phyloP scores from a whole-genome alignment of 2,888 invertebrate species.

The Rhingia rostrata region DNA sequence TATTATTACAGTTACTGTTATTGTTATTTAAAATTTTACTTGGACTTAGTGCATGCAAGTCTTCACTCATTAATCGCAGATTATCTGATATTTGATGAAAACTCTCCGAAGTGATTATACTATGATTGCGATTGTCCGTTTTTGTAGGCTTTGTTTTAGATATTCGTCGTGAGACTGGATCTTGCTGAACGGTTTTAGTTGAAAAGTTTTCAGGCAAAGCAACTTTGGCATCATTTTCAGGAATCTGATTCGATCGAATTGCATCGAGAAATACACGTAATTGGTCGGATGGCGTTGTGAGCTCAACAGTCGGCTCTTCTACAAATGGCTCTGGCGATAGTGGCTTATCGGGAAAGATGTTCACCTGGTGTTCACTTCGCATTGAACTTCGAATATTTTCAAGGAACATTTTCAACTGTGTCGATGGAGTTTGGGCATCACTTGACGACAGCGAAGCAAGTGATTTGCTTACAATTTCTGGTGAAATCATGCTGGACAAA shows the following conservation, averaged over 20 bases:
- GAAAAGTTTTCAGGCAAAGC: slow-evolving; percentile 28
- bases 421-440: slow-evolving; percentile 82
- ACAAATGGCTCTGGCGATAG: slow-evolving; percentile 75
- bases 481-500: slow-evolving; percentile 80
- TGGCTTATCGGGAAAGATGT: slow-evolving; percentile 80
- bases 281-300: slow-evolving; percentile 82
- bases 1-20: slow-evolving; percentile 75
- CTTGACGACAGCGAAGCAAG: slow-evolving; percentile 79
- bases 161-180: slow-evolving; percentile 8
- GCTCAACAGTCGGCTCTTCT: slow-evolving; percentile 74
- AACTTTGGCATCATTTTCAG: slow-evolving; percentile 79
- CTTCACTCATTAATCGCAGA: slow-evolving; percentile 82
- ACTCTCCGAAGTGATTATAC: slow-evolving; percentile 81
- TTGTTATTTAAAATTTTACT: slow-evolving; percentile 77
- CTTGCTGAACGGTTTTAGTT: slow-evolving; percentile 17
- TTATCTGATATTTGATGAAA: slow-evolving; percentile 83
- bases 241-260: slow-evolving; percentile 82
- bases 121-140: slow-evolving; percentile 79
- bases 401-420: slow-evolving; percentile 81
- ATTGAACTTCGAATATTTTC: slow-evolving; percentile 82
- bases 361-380: slow-evolving; percentile 81
- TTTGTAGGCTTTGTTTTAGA: slow-evolving; percentile 63
- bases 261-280: slow-evolving; percentile 82
- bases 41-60: slow-evolving; percentile 81
- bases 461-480: slow-evolving; percentile 81